These are phyloP conservation scores for Hymenochirus boettgeri DNA, from an alignment of 2,113 vertebrate genomes.

Conservation along the genomic window DNA sequence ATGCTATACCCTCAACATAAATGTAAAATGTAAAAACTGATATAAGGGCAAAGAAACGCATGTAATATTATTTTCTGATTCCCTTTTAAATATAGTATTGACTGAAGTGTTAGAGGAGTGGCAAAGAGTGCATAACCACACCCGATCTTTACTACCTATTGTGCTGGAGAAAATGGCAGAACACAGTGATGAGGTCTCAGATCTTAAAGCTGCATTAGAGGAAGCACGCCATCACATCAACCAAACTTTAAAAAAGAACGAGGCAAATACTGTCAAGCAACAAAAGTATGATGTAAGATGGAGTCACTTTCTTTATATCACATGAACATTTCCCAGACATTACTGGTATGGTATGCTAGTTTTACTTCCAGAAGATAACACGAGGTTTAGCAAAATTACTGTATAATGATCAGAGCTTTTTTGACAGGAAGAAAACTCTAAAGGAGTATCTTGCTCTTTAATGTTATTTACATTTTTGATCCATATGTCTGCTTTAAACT, in stretches of 20 bases:
- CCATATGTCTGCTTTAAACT: too few species aligned
- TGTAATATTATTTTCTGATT: neutral
- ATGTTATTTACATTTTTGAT: neutral
- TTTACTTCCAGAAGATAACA: neutral
- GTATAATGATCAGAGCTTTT: neutral
- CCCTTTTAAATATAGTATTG: slow-evolving; percentile 57
- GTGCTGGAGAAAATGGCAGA: slow-evolving; percentile 69
- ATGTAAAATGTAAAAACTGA: too few species aligned
- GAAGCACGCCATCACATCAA: slow-evolving; percentile 57
- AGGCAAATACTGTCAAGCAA: slow-evolving; percentile 63
- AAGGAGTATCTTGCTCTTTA: neutral
- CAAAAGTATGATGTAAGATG: slow-evolving; percentile 44
- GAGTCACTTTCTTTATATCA: slow-evolving; percentile 19
- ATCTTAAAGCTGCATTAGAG: slow-evolving; percentile 67
- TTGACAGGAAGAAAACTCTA: neutral
- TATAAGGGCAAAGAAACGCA: too few species aligned
- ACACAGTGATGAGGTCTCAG: slow-evolving; percentile 66
- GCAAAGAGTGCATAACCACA: slow-evolving; percentile 71
- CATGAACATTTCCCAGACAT: neutral
- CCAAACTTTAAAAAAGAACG: slow-evolving; percentile 66
- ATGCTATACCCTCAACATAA: too few species aligned
- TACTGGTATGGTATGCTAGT: neutral
- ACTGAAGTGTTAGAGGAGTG: slow-evolving; percentile 65
- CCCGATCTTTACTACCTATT: slow-evolving; percentile 65
- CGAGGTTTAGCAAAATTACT: neutral